Base-by-base conservation (phyloP, 2,113 vertebrate species). In the Mus spicilegus region DNA sequence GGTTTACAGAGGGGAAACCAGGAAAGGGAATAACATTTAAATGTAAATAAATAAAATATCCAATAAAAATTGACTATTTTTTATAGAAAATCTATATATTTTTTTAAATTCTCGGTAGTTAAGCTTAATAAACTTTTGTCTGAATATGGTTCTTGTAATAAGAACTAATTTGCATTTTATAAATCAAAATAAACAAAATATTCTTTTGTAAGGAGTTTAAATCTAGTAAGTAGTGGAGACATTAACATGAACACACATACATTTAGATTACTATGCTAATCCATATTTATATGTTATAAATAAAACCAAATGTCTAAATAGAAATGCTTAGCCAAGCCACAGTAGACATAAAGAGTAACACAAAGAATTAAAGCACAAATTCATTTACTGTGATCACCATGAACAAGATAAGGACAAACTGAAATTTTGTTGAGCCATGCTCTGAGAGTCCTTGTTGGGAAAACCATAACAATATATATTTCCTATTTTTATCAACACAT, bases 31-130 rank as follows among this genome's bases (percentile, higher is more conserved):
- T 16, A 56, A 56, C 56, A 56, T 56, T 56, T 56, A 56, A 56
- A 56, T 56, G 56, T 56, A 56, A 16, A 16, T 56, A 56, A 56
- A 56, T 11, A 56, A 58, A 58, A 58, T 58, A 58, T 58, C 16
- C 16, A 58, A 58, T 58, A 58, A 58, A 26, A 63, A 63, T 63
- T 24, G 33, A 19, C 54, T 95, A 91, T 94, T 97, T 90, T 51
- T 11, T 72, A 88, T 10, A 22, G 11, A 22, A 82, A 89, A 94
- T n/a, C 24, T 93, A 91, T 93, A 91, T 93, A 91, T 87, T 33
- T 63, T 78, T 80, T 85, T 58, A 14, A 96, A 82, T 82, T 89
- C 22, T 49, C 14, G 56, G 20, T 89, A 73, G 49, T 92, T 95
- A 80, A 80, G 51, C 17, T 92, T 58, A 95, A 65, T 93, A 93